Base-by-base conservation (phyloP, 2,888 invertebrate genomes). In the Euplagia quadripunctaria region DNA sequence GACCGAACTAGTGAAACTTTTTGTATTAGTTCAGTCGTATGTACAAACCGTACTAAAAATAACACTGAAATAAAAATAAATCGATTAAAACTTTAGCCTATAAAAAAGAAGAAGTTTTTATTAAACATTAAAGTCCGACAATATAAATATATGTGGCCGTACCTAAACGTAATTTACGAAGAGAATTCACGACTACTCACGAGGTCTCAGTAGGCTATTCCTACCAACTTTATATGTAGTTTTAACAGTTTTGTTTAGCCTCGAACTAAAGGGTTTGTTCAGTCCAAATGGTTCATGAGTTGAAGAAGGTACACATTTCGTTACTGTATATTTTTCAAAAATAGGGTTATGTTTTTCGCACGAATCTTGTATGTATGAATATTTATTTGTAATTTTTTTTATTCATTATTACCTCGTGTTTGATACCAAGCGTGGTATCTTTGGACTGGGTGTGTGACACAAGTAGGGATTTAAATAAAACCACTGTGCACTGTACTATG, bases 131-230 rank as follows among this genome's bases (percentile, higher is more conserved):
- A 68, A n/a, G 67, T 42, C 67, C 52, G 6, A 55, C n/a, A 52
- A 55, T 68, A 68, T 68, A 55, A 42, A 52, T 52, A n/a, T 52
- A 11, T 55, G 67, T 68, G 52, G 17, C 17, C 31, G 52, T 67
- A 17, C 17, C 17, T 66, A 31, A 17, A 67, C 51, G 31, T 52
- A 11, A 52, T 67, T 52, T 42, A 64, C 43, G 43, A 31, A 64
- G 41, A 43, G 17, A 41, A 43, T 17, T 17, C 64, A 64, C 61
- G n/a, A 43, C n/a, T n/a, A 58, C 9, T 20, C n/a, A 20, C 41
- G 31, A 52, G 41, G 51, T 51, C 51, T 49, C 11, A 52, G 51
- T n/a, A n/a, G 5, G 17, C 51, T 11, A 42, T 41, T 49, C 52
- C 2, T n/a, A 6, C 17, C 8, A 41, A 55, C n/a, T 52, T 42